These are phyloP conservation scores for Agriopis aurantiaria DNA, from an alignment of 2,888 invertebrate genomes.

Conservation along the genomic window DNA sequence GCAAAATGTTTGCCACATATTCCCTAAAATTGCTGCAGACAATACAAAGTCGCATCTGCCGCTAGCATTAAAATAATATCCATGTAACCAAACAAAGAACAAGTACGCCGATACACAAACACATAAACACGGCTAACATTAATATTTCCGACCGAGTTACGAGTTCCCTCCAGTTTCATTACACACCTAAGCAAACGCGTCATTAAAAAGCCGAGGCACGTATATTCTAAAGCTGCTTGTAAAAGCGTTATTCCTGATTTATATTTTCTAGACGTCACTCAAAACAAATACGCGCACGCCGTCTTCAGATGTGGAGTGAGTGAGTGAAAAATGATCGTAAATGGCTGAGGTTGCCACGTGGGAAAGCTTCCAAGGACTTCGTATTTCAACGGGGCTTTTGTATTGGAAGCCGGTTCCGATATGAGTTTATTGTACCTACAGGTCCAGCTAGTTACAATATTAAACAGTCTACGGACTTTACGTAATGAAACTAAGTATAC, in stretches of 20 bases:
- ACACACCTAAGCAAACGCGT: conserved; percentile 48
- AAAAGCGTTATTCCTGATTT: conserved; percentile 59
- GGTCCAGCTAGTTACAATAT: not conserved
- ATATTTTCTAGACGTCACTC: conserved; percentile 65
- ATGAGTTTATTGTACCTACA: conserved; percentile 8
- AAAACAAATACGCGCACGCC: conserved; percentile 63
- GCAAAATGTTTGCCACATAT: conserved; percentile 5
- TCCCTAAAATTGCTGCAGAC: conserved; percentile 20
- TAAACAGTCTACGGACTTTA: not conserved
- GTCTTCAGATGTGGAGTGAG: conserved; percentile 45
- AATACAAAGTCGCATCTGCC: conserved; percentile 35
- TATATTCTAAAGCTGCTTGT: conserved; percentile 42
- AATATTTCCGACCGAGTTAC: conserved; percentile 41
- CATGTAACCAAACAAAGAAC: conserved; percentile 32
- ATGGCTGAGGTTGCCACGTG: conserved; percentile 31
- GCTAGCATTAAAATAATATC: conserved; percentile 35
- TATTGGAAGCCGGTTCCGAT: conserved; percentile 10
- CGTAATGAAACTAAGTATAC: not conserved
- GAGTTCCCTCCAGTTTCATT: conserved; percentile 46
- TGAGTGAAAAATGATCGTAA: conserved; percentile 70
- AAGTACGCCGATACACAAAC: conserved; percentile 36
- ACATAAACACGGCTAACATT: conserved; percentile 44
- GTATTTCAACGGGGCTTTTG: conserved; percentile 31
- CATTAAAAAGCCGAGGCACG: conserved; percentile 45
- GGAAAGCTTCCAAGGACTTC: conserved; percentile 37